phyloP scores from a whole-genome alignment of 2,888 invertebrate species.

The Drosophila ustulata region DNA sequence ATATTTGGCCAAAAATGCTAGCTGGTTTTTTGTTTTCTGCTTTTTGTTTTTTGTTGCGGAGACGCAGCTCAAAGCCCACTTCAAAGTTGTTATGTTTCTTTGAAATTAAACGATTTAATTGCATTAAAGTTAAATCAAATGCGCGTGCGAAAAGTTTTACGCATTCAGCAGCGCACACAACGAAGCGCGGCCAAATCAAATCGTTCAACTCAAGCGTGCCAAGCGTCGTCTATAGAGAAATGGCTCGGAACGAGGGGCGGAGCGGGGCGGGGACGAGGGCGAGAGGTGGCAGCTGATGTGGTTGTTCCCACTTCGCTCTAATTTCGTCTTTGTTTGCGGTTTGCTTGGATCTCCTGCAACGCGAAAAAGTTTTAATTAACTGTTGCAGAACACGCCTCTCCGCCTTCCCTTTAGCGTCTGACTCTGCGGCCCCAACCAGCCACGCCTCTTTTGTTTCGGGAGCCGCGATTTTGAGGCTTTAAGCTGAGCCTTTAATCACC shows the following conservation, averaged over 20 bases:
- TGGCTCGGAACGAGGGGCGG: background rate
- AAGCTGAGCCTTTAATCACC: conserved; percentile 50
- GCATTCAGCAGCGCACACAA: conserved; percentile 66
- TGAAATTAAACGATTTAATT: conserved; percentile 80
- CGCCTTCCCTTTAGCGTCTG: too few species aligned
- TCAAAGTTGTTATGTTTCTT: conserved; percentile 56
- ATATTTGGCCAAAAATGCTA: conserved; percentile 23
- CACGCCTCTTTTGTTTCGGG: conserved; percentile 13
- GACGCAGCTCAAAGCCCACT: conserved; percentile 3
- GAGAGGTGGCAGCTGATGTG: conserved; percentile 19
- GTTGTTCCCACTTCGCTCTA: conserved; percentile 46
- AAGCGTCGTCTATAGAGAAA: conserved; percentile 16
- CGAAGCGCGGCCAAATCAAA: conserved; percentile 60
- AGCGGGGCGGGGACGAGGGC: too few species aligned
- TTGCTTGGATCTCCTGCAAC: conserved; percentile 59
- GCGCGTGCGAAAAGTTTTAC: conserved; percentile 72
- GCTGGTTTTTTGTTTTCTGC: background rate
- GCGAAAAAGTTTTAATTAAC: conserved; percentile 79
- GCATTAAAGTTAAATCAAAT: conserved; percentile 78
- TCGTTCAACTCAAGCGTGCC: conserved; percentile 72
- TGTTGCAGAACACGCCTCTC: conserved; percentile 55
- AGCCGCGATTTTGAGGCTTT: conserved; percentile 7
- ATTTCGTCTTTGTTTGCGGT: conserved; percentile 79
- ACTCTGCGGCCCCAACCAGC: background rate
- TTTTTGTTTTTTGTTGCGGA: background rate